phyloP scores from a whole-genome alignment of 2,888 invertebrate genomes.

The Latheticus oryzae region DNA sequence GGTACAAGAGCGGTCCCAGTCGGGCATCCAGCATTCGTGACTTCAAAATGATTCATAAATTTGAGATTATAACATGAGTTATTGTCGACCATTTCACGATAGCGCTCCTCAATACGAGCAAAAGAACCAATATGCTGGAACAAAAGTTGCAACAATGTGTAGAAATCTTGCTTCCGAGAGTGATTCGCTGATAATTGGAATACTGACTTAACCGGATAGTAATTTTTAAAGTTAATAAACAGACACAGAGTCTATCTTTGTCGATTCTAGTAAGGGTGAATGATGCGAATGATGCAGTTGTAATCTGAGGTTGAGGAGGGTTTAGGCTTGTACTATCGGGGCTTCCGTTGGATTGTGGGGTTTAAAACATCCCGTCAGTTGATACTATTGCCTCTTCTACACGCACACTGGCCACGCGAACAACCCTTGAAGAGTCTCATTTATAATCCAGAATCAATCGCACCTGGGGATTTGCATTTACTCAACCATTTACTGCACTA shows the following conservation, averaged over 20 bases:
- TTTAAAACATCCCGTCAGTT: conserved; percentile 51
- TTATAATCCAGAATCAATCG: conserved; percentile 40
- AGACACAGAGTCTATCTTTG: conserved; percentile 18
- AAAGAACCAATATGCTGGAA: conserved; percentile 37
- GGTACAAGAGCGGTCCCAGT: conserved; percentile 47
- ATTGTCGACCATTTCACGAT: conserved; percentile 50
- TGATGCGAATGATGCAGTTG: conserved; percentile 40
- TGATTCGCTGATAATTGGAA: conserved; percentile 12
- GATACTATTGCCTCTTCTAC: conserved; percentile 48
- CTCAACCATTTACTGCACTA: conserved; percentile 3
- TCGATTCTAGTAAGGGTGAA: conserved; percentile 26
- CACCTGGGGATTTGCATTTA: conserved; percentile 33
- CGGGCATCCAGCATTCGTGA: conserved; percentile 54
- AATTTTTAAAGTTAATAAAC: conserved; percentile 21
- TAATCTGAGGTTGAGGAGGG: conserved; percentile 48
- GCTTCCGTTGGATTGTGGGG: conserved; percentile 51
- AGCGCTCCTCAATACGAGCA: conserved; percentile 40
- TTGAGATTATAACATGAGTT: conserved; percentile 57
- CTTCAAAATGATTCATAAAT: conserved; percentile 58
- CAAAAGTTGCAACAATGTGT: conserved; percentile 37
- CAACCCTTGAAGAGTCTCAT: conserved; percentile 29
- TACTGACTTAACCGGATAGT: conserved; percentile 7
- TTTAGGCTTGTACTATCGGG: conserved; percentile 48
- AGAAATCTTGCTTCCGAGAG: conserved; percentile 19
- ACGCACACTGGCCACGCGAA: conserved; percentile 44